Percentiles rank a stretch among this genome's conserved stretches.
These are phyloP conservation scores for Andrena cerasifolii DNA, from an alignment of 1,140 invertebrate genomes.

Conservation along the genomic window DNA sequence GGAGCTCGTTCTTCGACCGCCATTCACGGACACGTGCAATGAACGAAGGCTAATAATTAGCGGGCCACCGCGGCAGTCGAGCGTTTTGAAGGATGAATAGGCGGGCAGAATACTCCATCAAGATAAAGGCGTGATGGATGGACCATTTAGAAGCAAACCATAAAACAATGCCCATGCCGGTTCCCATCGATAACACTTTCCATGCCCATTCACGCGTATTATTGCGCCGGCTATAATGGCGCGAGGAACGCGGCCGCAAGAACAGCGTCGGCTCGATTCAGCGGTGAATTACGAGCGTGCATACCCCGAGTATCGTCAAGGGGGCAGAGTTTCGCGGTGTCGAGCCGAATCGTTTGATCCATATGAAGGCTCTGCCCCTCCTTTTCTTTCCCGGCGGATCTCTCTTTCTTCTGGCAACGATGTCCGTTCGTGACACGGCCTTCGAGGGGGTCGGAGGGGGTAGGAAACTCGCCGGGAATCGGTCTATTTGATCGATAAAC, in stretches of 20 bases:
- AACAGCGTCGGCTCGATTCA: background rate
- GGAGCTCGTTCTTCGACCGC: slow-evolving; percentile 24
- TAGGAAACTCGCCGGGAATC: background rate
- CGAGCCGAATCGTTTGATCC: slow-evolving; percentile 1
- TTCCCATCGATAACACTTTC: slow-evolving; percentile 65
- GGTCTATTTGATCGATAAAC: slow-evolving; percentile 9
- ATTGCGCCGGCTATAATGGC: slow-evolving; percentile 53
- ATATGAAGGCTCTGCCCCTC: background rate
- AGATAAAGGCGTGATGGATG: slow-evolving; percentile 65
- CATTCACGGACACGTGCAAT: slow-evolving; percentile 45
- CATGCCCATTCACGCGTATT: slow-evolving; percentile 50
- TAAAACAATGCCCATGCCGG: slow-evolving; percentile 65
- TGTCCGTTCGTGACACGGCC: background rate
- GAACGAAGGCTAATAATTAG: slow-evolving; percentile 59
- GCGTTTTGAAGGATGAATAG: slow-evolving; percentile 62
- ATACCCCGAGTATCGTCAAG: background rate
- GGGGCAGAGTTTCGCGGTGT: background rate
- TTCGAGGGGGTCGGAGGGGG: background rate
- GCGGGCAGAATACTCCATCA: slow-evolving; percentile 62
- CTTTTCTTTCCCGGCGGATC: background rate
- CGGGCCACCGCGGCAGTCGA: slow-evolving; percentile 29
- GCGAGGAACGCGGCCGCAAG: slow-evolving; percentile 29
- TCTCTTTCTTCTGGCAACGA: background rate
- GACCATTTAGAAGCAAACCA: slow-evolving; percentile 63
- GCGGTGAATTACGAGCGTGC: slow-evolving; percentile 25